Base-by-base conservation (phyloP, 2,797 vertebrate species). In the Decapterus maruadsi region DNA sequence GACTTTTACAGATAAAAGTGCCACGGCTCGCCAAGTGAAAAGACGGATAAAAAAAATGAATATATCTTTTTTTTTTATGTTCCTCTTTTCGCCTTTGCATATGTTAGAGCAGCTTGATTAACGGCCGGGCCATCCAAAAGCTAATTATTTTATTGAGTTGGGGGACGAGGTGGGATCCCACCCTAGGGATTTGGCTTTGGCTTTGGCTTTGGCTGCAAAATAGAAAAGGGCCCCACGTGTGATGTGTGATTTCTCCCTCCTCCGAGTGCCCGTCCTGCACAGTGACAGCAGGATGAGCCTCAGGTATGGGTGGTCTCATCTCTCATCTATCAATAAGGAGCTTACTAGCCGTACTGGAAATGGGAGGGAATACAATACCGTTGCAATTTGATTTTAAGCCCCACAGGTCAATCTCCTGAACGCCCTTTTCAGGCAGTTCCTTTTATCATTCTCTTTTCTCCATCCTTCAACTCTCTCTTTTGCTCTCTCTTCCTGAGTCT, bases 61-160 rank as follows among this genome's bases (percentile, higher is more conserved):
- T 91, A 92, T 84, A 75, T 92, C 84, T 26, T 26, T 26, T 26
- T 87, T 77, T 80, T 73, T 63, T 59, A 55, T 77, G 58, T 40
- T 84, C 74, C 76, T 90, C 77, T 80, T 88, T 75, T 85, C 8
- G 88, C 84, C 89, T 86, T 90, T 90, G 93, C 93, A 94, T 94
- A 94, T 95, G 93, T 95, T 94, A 91, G 80, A 84, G 84, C 74
- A 86, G 83, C 89, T 95, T 95, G 95, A 95, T 96, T 95, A 96
- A 95, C 90, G 84, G 91, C 92, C 67, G 68, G 87, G 90, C 89
- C 80, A 82, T 87, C 89, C 86, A 87, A 92, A 94, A 95, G 92
- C 93, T 95, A 95, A 96, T 96, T 95, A 95, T 96, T 96, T 95
- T 94, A 95, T 95, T 94, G 92, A 95, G 93, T 94, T 89, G 87